phyloP scores from a whole-genome alignment of 2,113 vertebrate genomes.

The Edolisoma coerulescens region DNA sequence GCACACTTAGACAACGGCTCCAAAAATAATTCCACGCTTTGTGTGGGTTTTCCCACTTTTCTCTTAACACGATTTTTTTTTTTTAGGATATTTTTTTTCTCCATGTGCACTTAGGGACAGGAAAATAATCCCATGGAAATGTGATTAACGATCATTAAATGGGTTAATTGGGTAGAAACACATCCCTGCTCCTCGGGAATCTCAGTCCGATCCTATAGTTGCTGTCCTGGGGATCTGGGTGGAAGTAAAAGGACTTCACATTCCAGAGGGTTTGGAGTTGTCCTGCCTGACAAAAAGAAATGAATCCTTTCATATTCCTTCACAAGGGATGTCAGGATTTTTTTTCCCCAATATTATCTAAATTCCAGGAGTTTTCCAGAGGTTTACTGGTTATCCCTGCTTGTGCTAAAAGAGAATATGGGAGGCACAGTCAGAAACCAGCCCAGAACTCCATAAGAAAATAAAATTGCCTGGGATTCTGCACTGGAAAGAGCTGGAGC shows the following conservation, averaged over 20 bases:
- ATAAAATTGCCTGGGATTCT: not conserved
- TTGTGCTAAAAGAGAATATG: not conserved
- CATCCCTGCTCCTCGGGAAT: not conserved
- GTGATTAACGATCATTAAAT: not conserved
- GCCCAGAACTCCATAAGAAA: not conserved
- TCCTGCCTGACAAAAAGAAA: not conserved
- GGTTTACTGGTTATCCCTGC: not conserved
- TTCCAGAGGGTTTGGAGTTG: not conserved
- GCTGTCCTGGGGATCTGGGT: not conserved
- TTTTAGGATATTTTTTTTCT: not conserved
- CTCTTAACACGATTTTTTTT: not conserved
- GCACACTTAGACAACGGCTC: not conserved
- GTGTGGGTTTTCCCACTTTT: not conserved
- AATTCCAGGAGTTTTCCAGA: not conserved
- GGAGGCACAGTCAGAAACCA: not conserved
- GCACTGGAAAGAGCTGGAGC: not conserved
- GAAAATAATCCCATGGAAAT: not conserved
- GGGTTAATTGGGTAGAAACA: not conserved
- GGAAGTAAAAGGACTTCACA: not conserved
- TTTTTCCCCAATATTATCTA: too few relatives aligned
- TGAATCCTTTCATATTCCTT: not conserved
- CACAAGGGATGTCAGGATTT: too few relatives aligned
- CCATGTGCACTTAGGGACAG: not conserved
- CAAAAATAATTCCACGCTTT: not conserved
- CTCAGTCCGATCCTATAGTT: accelerated